Percentiles rank a stretch among this genome's conserved stretches.
These are phyloP conservation scores for Pristionchus maxplancki DNA, from an alignment of 2,888 invertebrate genomes.

Conservation along the genomic window DNA sequence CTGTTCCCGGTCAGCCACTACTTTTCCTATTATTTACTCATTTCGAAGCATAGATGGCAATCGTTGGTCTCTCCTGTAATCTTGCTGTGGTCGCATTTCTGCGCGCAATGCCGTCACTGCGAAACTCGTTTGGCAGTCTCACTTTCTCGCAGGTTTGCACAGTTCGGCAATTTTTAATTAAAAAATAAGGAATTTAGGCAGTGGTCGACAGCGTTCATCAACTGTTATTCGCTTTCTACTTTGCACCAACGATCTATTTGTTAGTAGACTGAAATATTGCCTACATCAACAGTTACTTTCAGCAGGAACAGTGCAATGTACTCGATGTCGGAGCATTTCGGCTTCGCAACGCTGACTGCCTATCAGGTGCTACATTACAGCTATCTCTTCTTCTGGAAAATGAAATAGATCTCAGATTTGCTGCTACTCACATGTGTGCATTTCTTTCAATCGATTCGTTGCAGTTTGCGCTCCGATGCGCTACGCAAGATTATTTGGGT, in stretches of 20 bases:
- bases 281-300: background rate
- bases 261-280: background rate
- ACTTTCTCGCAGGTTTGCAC: background rate
- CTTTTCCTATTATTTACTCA: background rate
- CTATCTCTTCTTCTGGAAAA: background rate
- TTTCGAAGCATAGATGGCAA: background rate
- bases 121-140: background rate
- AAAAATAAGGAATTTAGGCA: background rate
- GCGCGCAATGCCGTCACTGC: background rate
- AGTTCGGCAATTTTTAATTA: no score
- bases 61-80: background rate
- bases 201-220: slow-evolving; percentile 6
- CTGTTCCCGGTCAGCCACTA: background rate
- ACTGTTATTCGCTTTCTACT: background rate
- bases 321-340: background rate
- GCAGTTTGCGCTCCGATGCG: background rate
- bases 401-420: background rate
- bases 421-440: background rate
- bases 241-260: background rate
- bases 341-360: background rate
- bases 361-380: background rate
- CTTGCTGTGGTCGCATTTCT: background rate
- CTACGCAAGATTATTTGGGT: background rate
- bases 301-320: background rate
- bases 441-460: slow-evolving; percentile 12